Evolutionary conservation across 2,797 vertebrate species (phyloP).

Genomic region (Phylloscopus collybita): DNA sequence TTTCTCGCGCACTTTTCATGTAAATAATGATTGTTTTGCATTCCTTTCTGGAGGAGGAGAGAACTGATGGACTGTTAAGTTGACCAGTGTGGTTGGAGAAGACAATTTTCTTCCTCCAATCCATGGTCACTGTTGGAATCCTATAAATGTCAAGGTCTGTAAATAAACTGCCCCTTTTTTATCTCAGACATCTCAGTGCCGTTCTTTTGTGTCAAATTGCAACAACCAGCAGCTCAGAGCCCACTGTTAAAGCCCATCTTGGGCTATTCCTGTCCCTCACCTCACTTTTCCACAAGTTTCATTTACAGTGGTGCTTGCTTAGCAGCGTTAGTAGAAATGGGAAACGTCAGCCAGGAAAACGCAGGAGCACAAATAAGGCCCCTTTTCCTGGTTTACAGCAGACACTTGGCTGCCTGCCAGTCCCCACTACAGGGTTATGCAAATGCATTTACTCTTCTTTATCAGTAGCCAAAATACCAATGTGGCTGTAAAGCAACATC

Average conservation of each 20-base stretch:
- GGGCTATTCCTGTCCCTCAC: background rate
- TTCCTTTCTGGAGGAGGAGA: too few species aligned
- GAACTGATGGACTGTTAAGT: too few species aligned
- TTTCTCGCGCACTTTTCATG: too few species aligned
- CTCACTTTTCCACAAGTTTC: background rate
- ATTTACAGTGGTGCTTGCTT: background rate
- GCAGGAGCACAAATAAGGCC: background rate
- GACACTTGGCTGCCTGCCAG: conserved; percentile 30
- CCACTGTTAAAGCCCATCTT: accelerated
- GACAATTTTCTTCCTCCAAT: too few species aligned
- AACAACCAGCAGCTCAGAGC: background rate
- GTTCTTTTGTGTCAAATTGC: too few species aligned
- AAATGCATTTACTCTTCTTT: conserved; percentile 38
- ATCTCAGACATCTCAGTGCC: too few species aligned
- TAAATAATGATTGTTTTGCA: too few species aligned
- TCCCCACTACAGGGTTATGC: background rate
- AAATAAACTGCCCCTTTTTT: too few species aligned
- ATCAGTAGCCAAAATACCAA: conserved; percentile 33
- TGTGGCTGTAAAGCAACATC: background rate
- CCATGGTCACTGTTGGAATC: too few species aligned
- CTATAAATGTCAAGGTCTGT: too few species aligned
- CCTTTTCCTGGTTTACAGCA: background rate
- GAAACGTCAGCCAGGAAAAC: background rate
- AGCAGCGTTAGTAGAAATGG: accelerated
- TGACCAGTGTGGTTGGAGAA: too few species aligned